Conservation (phyloP, 2,888 invertebrate species). For the Diplolepis rosae region DNA sequence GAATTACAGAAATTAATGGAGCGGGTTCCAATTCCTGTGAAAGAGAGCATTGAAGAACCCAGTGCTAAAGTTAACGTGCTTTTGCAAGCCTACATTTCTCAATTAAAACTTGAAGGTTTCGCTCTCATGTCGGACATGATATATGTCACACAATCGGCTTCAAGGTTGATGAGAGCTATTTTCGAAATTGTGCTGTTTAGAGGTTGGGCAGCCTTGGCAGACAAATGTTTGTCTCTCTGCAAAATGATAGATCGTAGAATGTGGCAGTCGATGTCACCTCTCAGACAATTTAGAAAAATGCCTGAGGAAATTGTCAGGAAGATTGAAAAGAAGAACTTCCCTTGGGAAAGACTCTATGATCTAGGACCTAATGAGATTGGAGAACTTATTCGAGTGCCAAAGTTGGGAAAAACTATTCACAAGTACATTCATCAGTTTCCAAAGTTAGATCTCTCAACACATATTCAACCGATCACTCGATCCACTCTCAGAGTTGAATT, state of each 20-base stretch:
- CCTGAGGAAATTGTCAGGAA: constrained; percentile 97
- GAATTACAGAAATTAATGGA: constrained; percentile 95
- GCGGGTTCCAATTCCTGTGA: constrained; percentile 98
- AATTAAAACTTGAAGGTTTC: constrained; percentile 97
- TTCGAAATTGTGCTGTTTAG: constrained; percentile 95
- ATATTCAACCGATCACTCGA: constrained; percentile 97
- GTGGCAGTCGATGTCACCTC: constrained; percentile 99
- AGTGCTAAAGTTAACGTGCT: constrained; percentile 97
- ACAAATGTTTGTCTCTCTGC: constrained; percentile 95
- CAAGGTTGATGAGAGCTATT: constrained; percentile 94
- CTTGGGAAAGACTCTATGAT: constrained; percentile 96
- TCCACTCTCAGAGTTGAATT: constrained; percentile 95
- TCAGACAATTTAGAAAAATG: constrained; percentile 97
- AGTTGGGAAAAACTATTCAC: constrained; percentile 95
- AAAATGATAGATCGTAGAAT: constrained; percentile 99
- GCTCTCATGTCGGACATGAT: constrained; percentile 99
- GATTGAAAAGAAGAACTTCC: constrained; percentile 97
- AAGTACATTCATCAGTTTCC: constrained; percentile 98
- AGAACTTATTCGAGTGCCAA: constrained; percentile 92
- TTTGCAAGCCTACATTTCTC: constrained; percentile 98
- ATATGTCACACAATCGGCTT: constrained; percentile 98
- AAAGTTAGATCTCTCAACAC: constrained; percentile 95
- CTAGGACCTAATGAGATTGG: constrained; percentile 98
- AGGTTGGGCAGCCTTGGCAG: constrained; percentile 98
- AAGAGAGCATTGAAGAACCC: constrained; percentile 98